These are phyloP conservation scores for Dynastes tityus DNA, from an alignment of 2,888 invertebrate genomes.

Conservation along the genomic window DNA sequence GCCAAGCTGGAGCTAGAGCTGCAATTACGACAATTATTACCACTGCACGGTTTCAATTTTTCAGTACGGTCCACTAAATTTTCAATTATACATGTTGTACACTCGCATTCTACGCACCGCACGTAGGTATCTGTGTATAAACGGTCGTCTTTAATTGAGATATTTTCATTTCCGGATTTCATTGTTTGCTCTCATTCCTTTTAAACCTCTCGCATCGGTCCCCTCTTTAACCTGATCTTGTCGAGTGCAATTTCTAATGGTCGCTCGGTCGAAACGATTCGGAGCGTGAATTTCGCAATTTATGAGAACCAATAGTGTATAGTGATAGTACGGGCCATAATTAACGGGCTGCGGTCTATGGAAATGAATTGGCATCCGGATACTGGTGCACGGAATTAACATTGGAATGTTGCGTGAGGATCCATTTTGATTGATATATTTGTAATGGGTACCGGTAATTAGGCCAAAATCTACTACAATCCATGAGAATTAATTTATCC, in stretches of 20 bases:
- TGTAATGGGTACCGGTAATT: constrained; percentile 32
- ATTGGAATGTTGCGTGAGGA: constrained; percentile 35
- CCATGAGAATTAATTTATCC: background rate
- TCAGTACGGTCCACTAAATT: constrained; percentile 39
- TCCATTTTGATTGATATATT: constrained; percentile 37
- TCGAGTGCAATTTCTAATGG: constrained; percentile 11
- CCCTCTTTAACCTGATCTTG: background rate
- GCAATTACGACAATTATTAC: constrained; percentile 41
- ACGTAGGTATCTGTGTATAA: background rate
- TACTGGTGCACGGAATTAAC: constrained; percentile 30
- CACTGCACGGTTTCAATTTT: constrained; percentile 40
- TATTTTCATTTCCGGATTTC: background rate
- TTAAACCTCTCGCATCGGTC: background rate
- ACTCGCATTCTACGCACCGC: background rate
- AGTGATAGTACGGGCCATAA: constrained; percentile 34
- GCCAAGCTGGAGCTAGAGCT: constrained; percentile 15
- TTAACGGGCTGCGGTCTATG: constrained; percentile 37
- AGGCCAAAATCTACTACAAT: background rate
- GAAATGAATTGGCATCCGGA: constrained; percentile 40
- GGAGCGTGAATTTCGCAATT: constrained; percentile 38
- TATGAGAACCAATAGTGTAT: constrained; percentile 36
- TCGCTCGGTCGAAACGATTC: constrained; percentile 19
- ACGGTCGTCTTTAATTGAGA: constrained; percentile 21
- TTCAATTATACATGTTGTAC: constrained; percentile 33
- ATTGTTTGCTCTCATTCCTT: constrained; percentile 15